These are phyloP conservation scores for Aphelocoma coerulescens DNA, from an alignment of 2,113 vertebrate genomes.

Conservation along the genomic window DNA sequence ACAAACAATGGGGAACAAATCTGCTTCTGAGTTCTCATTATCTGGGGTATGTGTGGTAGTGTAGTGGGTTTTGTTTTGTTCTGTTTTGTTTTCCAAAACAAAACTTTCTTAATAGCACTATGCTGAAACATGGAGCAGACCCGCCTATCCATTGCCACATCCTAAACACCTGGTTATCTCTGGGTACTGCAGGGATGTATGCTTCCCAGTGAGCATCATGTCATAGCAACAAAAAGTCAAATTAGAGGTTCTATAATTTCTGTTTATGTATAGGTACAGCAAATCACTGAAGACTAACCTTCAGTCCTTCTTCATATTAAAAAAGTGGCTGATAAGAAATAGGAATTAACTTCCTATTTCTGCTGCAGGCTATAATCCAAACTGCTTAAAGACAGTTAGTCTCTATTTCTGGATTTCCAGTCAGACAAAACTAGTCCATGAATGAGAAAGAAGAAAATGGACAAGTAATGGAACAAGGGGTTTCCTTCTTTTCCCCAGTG, in stretches of 20 bases:
- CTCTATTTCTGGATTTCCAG: neutral
- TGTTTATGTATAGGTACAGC: neutral
- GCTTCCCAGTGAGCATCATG: neutral
- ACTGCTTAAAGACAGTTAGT: neutral
- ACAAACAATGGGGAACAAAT: neutral
- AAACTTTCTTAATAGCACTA: neutral
- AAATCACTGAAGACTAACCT: neutral
- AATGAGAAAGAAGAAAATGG: neutral
- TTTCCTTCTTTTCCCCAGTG: neutral
- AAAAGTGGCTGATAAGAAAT: neutral
- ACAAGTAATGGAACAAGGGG: neutral
- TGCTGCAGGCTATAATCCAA: neutral
- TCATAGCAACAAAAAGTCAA: neutral
- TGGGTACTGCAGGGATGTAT: neutral
- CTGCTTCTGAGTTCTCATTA: neutral
- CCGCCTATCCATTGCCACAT: neutral
- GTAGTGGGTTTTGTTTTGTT: neutral
- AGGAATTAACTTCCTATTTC: neutral
- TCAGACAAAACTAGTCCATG: neutral
- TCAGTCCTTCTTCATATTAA: neutral
- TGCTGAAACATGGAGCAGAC: neutral
- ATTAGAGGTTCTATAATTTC: neutral
- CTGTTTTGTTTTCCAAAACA: neutral
- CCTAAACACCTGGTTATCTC: neutral
- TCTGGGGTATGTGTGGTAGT: neutral